phyloP scores from a whole-genome alignment of 2,888 invertebrate species.

The Aleiodes testaceus region DNA sequence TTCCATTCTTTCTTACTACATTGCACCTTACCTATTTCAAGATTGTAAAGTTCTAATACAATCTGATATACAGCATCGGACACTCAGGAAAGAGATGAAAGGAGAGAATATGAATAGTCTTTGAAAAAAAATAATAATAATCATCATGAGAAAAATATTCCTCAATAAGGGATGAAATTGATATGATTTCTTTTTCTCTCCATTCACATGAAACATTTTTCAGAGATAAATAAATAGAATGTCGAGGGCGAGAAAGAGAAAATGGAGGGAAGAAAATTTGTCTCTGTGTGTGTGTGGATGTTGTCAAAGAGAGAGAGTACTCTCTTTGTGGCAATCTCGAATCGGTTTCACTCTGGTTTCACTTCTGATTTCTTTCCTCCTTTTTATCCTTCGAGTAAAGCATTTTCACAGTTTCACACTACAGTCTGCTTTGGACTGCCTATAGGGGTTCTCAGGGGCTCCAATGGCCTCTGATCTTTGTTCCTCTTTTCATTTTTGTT shows the following conservation, averaged over 20 bases:
- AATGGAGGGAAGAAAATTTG: not conserved
- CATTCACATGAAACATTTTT: no score
- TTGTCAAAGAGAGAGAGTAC: conserved; percentile 44
- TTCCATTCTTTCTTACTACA: conserved; percentile 24
- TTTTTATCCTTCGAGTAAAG: not conserved
- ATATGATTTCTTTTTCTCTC: no score
- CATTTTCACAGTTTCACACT: conserved; percentile 25
- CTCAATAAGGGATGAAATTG: no score
- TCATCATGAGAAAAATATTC: not conserved
- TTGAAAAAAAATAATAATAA: not conserved
- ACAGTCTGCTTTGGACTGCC: conserved; percentile 8
- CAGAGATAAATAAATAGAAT: no score
- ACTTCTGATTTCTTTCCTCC: conserved; percentile 25
- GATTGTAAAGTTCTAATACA: conserved; percentile 28
- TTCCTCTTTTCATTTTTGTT: not conserved
- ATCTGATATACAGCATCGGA: not conserved
- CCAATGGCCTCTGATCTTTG: conserved; percentile 29
- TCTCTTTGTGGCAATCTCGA: conserved; percentile 47
- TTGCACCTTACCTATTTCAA: conserved; percentile 5
- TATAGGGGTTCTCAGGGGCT: not conserved
- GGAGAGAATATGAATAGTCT: conserved; percentile 9
- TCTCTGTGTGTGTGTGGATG: not conserved
- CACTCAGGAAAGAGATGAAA: not conserved
- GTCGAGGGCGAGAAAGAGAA: conserved; percentile 12
- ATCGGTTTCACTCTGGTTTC: conserved; percentile 46